phyloP scores from a whole-genome alignment of 2,797 vertebrate genomes.

The Choloepus didactylus region DNA sequence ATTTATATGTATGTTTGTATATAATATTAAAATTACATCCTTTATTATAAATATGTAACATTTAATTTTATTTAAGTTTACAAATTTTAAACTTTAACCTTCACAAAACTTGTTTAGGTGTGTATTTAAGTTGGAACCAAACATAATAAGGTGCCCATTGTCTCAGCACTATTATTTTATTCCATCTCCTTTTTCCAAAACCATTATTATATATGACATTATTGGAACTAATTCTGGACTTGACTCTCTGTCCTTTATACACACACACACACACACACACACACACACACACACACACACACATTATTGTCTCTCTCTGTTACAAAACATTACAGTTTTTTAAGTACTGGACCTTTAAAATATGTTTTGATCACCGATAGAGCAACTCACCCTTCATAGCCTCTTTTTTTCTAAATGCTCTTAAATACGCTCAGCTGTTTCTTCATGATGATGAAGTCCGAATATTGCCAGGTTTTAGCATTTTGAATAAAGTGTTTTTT shows the following conservation, averaged over 20 bases:
- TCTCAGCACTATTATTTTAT: not conserved
- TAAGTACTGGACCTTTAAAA: not conserved
- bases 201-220: not conserved
- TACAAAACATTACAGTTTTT: not conserved
- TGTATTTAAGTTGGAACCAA: too few species aligned
- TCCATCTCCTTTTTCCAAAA: not conserved
- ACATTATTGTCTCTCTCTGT: not conserved
- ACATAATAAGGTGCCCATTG: too few species aligned
- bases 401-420: not conserved
- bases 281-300: too few species aligned
- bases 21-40: not conserved
- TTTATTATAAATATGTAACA: not conserved
- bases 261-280: too few species aligned
- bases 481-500: not conserved
- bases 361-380: not conserved
- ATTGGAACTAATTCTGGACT: not conserved
- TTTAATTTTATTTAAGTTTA: not conserved
- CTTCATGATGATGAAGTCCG: not conserved
- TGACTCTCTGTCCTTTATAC: not conserved
- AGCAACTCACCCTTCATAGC: not conserved
- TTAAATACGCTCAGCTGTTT: not conserved
- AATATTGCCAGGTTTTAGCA: not conserved
- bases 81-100: not conserved
- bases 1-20: not conserved
- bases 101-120: not conserved